Percentiles rank a stretch among this genome's conserved stretches.
Evolutionary conservation across 2,888 invertebrate genomes (phyloP).

Genomic region (Beris chalybata): DNA sequence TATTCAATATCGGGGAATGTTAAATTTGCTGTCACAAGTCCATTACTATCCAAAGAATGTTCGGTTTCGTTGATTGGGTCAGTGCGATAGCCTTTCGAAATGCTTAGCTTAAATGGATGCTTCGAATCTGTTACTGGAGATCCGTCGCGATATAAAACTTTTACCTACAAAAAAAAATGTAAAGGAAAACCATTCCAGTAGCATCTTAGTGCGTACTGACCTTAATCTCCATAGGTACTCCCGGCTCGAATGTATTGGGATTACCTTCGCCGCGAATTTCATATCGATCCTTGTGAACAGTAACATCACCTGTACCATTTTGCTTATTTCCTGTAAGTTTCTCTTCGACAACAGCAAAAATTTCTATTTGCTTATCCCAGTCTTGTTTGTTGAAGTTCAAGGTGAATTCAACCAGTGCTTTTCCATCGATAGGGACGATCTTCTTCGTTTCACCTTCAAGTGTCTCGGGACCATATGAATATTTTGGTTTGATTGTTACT

Average conservation of each 20-base stretch:
- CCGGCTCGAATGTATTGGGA: conserved; percentile 87
- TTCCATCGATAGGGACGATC: conserved; percentile 67
- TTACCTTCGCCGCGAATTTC: conserved; percentile 76
- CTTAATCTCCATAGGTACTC: conserved; percentile 79
- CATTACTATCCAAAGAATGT: conserved; percentile 62
- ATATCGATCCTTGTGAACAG: conserved; percentile 76
- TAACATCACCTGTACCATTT: conserved; percentile 72
- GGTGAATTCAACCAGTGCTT: conserved; percentile 72
- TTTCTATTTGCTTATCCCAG: conserved; percentile 71
- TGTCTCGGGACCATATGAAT: conserved; percentile 56
- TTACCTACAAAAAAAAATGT: conserved; percentile 56
- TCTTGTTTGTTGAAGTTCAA: conserved; percentile 57
- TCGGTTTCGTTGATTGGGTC: conserved; percentile 37
- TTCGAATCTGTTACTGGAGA: conserved; percentile 64
- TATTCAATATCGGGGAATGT: conserved; percentile 59
- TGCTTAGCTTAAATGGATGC: conserved; percentile 58
- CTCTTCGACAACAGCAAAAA: conserved; percentile 90
- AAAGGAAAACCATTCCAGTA: conserved; percentile 1
- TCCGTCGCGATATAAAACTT: conserved; percentile 71
- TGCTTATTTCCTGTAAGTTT: conserved; percentile 79
- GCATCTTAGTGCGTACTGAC: conserved; percentile 57
- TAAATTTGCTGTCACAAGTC: conserved; percentile 66
- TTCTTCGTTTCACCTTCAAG: conserved; percentile 61
- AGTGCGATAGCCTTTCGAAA: conserved; percentile 22
- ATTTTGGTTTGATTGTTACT: conserved; percentile 75